Conservation (phyloP, 2,113 vertebrate genomes). For the Petromus typicus region DNA sequence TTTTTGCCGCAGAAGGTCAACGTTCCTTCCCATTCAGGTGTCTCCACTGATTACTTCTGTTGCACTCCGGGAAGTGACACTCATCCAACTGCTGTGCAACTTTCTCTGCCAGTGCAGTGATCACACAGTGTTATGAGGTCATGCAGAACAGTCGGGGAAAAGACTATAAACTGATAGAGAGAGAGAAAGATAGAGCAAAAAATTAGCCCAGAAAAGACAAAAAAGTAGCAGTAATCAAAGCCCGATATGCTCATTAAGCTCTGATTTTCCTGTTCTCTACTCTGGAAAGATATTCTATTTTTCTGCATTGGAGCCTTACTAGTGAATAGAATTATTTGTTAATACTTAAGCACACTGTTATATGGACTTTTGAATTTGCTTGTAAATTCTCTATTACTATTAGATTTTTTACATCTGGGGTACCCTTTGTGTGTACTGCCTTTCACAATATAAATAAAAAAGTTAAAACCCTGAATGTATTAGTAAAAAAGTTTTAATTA, state of each 20-base stretch:
- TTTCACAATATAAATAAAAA: slow-evolving; percentile 20
- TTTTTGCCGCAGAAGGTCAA: not conserved
- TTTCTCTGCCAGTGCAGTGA: not conserved
- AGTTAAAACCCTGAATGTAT: slow-evolving; percentile 6
- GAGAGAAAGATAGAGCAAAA: not conserved
- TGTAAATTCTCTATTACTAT: not conserved
- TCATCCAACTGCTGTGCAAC: too few species aligned
- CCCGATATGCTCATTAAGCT: not conserved
- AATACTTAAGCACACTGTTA: not conserved
- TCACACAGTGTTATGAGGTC: not conserved
- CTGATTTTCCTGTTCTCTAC: not conserved
- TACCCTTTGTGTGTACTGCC: not conserved
- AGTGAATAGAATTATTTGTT: not conserved
- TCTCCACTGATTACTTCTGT: not conserved
- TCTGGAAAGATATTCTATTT: not conserved
- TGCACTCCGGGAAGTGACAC: not conserved
- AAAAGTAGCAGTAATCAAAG: not conserved
- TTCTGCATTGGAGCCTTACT: not conserved
- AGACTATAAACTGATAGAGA: not conserved
- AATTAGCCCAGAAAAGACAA: not conserved
- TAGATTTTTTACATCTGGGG: not conserved
- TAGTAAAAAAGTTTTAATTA: not conserved
- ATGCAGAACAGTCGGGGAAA: not conserved
- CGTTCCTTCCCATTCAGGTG: not conserved
- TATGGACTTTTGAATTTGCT: not conserved